A percentile compares a stretch with the other conserved stretches of the same genome.
Conservation (phyloP, 2,797 vertebrate species). For the Poeciliopsis turneri region DNA sequence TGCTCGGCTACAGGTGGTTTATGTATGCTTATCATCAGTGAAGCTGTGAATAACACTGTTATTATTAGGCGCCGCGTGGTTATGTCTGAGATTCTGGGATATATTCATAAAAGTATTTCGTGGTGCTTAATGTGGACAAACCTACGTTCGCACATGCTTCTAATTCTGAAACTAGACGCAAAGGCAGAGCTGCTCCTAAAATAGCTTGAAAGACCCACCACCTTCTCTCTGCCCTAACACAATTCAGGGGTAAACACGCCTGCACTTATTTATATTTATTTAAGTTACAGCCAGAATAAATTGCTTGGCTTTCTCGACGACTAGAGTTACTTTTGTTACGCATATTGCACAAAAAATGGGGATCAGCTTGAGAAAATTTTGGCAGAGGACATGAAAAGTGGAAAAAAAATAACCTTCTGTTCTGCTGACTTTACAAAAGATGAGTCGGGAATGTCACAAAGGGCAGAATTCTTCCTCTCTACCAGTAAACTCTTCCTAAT, state of each 20-base stretch:
- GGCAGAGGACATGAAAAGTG: not conserved
- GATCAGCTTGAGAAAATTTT: not conserved
- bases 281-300: not conserved
- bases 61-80: not conserved
- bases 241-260: not conserved
- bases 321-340: not conserved
- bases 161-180: not conserved
- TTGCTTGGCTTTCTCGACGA: not conserved
- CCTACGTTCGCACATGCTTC: not conserved
- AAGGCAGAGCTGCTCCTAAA: slow-evolving; percentile 5
- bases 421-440: not conserved
- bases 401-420: not conserved
- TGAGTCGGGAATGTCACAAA: not conserved
- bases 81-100: not conserved
- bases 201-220: slow-evolving; percentile 1
- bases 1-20: not conserved
- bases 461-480: not conserved
- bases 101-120: not conserved
- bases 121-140: not conserved
- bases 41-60: not conserved
- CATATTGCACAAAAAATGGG: not conserved
- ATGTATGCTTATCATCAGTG: not conserved
- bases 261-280: not conserved
- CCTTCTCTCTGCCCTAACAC: not conserved
- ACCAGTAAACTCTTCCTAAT: not conserved